Evolutionary conservation across 92 coral and sea anemone genomes (phyloP), one percentile per base, ranked within the genome.

Genomic region (Pocillopora meandrina): DNA sequence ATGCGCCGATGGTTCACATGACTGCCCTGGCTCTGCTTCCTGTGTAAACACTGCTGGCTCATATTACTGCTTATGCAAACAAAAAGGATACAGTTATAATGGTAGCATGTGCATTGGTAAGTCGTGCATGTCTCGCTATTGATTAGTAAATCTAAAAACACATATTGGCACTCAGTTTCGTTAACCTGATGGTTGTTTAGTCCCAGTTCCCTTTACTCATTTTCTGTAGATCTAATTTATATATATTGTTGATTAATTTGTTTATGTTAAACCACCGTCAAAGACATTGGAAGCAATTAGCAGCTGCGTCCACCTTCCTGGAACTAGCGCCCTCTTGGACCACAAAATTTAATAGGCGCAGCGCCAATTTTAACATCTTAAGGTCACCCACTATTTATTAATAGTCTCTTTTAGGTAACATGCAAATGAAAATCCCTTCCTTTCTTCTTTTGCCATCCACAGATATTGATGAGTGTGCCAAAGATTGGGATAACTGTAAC

Each of bases 401-500:
- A 17, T 73, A 18, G 52, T 47, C 15, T 8, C 9, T 47, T 47
- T 11, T 18, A 73, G 34, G 13, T 47, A 47, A n/a, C 16, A 21
- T 19, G 19, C 9, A 49, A 12, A 0, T 18, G 5, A 34, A 8
- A 23, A 49, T 9, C 62, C 26, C 33, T 35, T 14, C n/a, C 64
- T 18, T 10, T 10, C 3, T 18, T 42, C 67, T 56, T 60, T 60
- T 23, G 15, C 74, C 49, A 20, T 61, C 49, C 59, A 56, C 26
- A 87, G 90, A 87, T 80, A 78, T 64, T 14, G 80, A 87, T 42
- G 90, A 87, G 71, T 87, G 90, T 10, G 65, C 12, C 20, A 49
- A 34, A 49, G 84, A 49, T 35, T 66, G 75, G 79, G 65, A 80
- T 58, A 63, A 47, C 16, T 87, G 90, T 23, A 81, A 65, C 67